Evolutionary conservation across 2,888 invertebrate genomes (phyloP).

Genomic region (Callyntrura sp.): DNA sequence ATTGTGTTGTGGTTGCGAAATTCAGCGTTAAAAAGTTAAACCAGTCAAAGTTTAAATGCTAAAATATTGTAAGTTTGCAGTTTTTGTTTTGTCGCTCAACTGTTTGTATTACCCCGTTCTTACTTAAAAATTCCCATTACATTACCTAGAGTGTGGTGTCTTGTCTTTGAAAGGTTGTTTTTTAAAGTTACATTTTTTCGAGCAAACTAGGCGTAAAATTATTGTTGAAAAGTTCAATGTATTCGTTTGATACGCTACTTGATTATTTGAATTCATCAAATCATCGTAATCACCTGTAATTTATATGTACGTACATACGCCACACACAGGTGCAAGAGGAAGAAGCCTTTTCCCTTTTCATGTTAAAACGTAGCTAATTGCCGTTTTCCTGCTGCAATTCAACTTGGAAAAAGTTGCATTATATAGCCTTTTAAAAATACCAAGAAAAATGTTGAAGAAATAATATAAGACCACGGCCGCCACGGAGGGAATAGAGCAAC

Average conservation of each 20-base stretch:
- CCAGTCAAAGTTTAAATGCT: no score
- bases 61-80: no score
- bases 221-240: constrained; percentile 46
- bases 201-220: constrained; percentile 8
- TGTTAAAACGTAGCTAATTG: background rate
- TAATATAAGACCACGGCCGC: no score
- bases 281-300: background rate
- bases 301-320: constrained; percentile 1
- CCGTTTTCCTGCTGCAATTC: constrained; percentile 30
- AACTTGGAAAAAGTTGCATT: background rate
- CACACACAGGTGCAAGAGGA: constrained; percentile 32
- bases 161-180: background rate
- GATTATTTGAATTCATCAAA: constrained; percentile 31
- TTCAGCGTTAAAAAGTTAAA: no score
- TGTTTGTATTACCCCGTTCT: no score
- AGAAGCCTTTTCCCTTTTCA: background rate
- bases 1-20: no score
- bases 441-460: no score
- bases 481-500: no score
- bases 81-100: no score
- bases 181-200: background rate
- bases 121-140: no score
- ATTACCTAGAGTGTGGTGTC: background rate
- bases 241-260: constrained; percentile 35
- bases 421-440: no score